Base-by-base conservation (phyloP, 2,888 invertebrate genomes). In the Dryocosmus kuriphilus region DNA sequence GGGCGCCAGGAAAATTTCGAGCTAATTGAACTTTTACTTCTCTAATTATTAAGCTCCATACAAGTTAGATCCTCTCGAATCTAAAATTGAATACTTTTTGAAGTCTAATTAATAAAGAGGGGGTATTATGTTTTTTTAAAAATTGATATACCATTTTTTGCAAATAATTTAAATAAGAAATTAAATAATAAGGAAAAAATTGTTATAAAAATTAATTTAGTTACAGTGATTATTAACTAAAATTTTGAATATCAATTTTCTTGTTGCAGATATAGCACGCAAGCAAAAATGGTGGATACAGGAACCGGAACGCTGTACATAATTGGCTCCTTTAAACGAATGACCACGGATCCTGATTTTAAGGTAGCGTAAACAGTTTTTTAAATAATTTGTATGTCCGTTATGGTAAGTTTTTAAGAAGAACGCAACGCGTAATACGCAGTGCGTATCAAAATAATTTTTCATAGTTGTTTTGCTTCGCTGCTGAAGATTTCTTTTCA, bases 291-390 rank as follows among this genome's bases (percentile, higher is more conserved):
- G 95, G 93, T 96, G 78, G 95, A 96, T 89, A 95, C 95, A 86
- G 96, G 96, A 74, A 94, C 94, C 83, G 96, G 96, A 24, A 95
- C 95, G n/a, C 94, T 97, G 80, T 94, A 96, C 92, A 95, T 97
- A 86, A 94, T 96, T 76, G 97, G 97, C 80, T 95, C 95, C 46
- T 96, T 96, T 91, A 95, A 96, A 88, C 94, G 95, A 89, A 93
- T 94, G 89, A 93, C 94, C 46, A 93, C 93, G 38, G 95, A 96
- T 89, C 94, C 95, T 46, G 96, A 96, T 92, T 96, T 96, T 91
- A 96, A 96, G 94, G 95, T 95, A 96, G 96, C 94, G 95, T 95
- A 91, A 77, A 51, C 8, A 2, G n/a, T 51, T 51, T 51, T 51
- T n/a, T 2, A n/a, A n/a, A n/a, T n/a, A 51, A 7, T 7, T n/a